These are phyloP conservation scores for Drosophila parvula DNA, from an alignment of 1,140 invertebrate species.

Conservation along the genomic window DNA sequence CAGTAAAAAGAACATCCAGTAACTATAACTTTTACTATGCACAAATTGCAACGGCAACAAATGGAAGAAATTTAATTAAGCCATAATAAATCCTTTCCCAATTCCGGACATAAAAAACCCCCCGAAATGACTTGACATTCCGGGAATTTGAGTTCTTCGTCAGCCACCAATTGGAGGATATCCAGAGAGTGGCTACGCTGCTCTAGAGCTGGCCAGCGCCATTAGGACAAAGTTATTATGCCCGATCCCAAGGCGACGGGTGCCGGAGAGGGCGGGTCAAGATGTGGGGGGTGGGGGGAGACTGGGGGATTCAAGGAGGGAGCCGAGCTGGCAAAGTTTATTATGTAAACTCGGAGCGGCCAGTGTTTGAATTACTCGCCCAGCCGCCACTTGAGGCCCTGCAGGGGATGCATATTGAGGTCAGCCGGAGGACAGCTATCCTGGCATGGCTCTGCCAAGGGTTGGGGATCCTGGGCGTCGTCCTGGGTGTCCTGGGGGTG, in stretches of 20 bases:
- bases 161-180: constrained; percentile 50
- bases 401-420: constrained; percentile 75
- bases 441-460: neutral
- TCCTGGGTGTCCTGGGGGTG: constrained; percentile 13
- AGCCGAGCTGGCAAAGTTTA: constrained; percentile 66
- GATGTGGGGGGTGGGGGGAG: constrained; percentile 7
- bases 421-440: constrained; percentile 53
- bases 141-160: constrained; percentile 44
- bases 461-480: neutral
- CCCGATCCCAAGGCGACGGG: constrained; percentile 37
- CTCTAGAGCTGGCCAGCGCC: constrained; percentile 27
- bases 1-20: neutral
- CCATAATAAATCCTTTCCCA: constrained; percentile 50
- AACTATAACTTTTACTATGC: constrained; percentile 22
- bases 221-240: constrained; percentile 76
- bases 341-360: constrained; percentile 73
- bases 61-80: constrained; percentile 51
- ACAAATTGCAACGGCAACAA: constrained; percentile 33
- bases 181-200: constrained; percentile 43
- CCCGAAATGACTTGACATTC: constrained; percentile 46
- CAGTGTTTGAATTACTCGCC: constrained; percentile 78
- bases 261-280: neutral
- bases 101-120: constrained; percentile 27
- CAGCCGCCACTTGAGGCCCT: constrained; percentile 68
- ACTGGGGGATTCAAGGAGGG: constrained; percentile 8